Percentiles rank a stretch among this genome's conserved stretches.
phyloP scores from a whole-genome alignment of 2,113 vertebrate species.

The Anhinga rufa region DNA sequence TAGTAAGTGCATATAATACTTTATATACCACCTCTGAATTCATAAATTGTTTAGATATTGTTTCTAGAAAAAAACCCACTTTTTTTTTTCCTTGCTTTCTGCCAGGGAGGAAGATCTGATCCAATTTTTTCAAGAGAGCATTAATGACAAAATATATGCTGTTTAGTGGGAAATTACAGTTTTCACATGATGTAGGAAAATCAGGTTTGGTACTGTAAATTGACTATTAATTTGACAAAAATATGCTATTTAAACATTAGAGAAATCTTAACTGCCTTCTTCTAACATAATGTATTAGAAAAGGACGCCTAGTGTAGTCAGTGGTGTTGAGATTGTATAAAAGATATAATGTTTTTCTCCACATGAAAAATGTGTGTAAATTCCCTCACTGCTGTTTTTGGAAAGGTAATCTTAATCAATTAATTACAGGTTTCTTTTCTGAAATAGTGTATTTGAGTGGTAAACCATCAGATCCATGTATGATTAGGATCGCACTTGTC shows the following conservation, averaged over 20 bases:
- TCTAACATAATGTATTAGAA: background rate
- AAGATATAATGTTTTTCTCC: background rate
- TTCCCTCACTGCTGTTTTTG: background rate
- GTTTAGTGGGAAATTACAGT: background rate
- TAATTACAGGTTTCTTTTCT: background rate
- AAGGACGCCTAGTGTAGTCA: background rate
- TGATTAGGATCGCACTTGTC: background rate
- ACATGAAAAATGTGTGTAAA: background rate
- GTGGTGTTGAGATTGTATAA: background rate
- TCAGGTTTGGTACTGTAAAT: background rate
- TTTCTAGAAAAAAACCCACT: accelerated
- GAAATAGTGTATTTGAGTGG: background rate
- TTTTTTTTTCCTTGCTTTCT: background rate
- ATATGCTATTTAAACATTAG: background rate
- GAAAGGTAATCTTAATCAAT: background rate
- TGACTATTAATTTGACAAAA: background rate
- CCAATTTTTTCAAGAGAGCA: background rate
- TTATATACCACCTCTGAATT: background rate
- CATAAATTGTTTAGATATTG: background rate
- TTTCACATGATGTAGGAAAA: background rate
- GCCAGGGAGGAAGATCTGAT: background rate
- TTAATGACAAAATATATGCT: background rate
- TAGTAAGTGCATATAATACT: background rate
- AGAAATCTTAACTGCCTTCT: background rate
- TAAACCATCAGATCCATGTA: background rate